Base-by-base conservation (phyloP, 2,888 invertebrate species). In the Melanophora roralis region DNA sequence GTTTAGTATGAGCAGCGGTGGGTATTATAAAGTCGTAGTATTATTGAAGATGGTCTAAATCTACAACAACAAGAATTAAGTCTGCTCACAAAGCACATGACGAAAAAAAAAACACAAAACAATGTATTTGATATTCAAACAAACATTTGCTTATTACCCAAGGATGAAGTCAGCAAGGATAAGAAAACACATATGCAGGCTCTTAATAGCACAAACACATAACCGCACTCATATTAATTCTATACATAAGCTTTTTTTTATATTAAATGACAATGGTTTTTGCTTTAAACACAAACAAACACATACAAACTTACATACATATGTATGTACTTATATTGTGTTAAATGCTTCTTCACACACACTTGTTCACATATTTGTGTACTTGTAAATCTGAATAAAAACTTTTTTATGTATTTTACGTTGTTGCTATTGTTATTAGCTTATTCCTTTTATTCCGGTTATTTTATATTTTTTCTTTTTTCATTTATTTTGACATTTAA, bases 131-230 rank as follows among this genome's bases (percentile, higher is more conserved):
- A 62, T 67, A 75, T 75, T 67, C 71, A 60, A 62, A 51, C 75
- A 75, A 80, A 80, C 68, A 75, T 75, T 79, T 75, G 60, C 60
- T 75, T 72, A 80, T 62, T 71, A 72, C 38, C 60, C 65, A 75
- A 80, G 75, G 43, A 67, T 75, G 67, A 62, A 75, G 75, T 49
- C 67, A 72, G 43, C 75, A 49, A 75, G 60, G 59, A 78, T 65
- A 69, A 64, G 9, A 59, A 36, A 62, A 38, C 51, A 67, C 53
- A 12, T 21, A 59, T 43, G 40, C 16, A 23, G n/a, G 36, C 36
- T 36, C 14, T n/a, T 36, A 32, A 34, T 14, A 12, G 16, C 53
- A 67, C 23, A 45, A 1, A 32, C 43, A 43, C n/a, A 27, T n/a
- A 1, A 11, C 55, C 27, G 27, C 6, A 27, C 27, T 6, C 27